Conservation (phyloP, 1,140 invertebrate genomes). For the Caligus rogercresseyi region DNA sequence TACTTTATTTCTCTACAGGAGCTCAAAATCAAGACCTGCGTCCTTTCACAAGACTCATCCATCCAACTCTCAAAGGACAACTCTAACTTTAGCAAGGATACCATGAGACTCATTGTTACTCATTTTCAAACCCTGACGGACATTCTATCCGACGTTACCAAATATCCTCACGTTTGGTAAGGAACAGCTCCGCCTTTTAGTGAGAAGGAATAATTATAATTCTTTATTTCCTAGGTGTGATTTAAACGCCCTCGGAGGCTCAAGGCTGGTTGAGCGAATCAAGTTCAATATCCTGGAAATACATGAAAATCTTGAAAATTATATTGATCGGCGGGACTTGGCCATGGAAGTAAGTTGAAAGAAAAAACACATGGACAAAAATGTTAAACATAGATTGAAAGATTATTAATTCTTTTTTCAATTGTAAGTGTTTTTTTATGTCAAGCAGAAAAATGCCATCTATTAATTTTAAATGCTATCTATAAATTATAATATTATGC, state of each 20-base stretch:
- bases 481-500: too few species aligned
- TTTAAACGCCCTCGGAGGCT: constrained; percentile 21
- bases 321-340: constrained; percentile 74
- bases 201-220: neutral
- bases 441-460: neutral
- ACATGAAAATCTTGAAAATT: constrained; percentile 84
- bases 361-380: neutral
- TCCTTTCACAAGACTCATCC: constrained; percentile 3
- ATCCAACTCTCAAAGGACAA: constrained; percentile 4
- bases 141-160: constrained; percentile 23
- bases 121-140: constrained; percentile 25
- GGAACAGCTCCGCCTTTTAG: neutral
- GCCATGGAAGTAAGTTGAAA: constrained; percentile 54
- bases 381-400: neutral
- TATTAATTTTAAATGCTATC: neutral
- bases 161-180: constrained; percentile 25
- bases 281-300: constrained; percentile 79
- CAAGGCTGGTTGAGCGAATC: constrained; percentile 47
- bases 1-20: constrained; percentile 3
- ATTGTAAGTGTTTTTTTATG: constrained; percentile 2
- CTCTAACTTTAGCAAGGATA: constrained; percentile 13
- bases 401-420: neutral
- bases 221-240: constrained; percentile 21
- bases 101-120: constrained; percentile 22
- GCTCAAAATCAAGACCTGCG: constrained; percentile 8